A percentile compares a stretch with the other conserved stretches of the same genome.
phyloP scores from a whole-genome alignment of 2,888 invertebrate species.

The Drosophila recens region DNA sequence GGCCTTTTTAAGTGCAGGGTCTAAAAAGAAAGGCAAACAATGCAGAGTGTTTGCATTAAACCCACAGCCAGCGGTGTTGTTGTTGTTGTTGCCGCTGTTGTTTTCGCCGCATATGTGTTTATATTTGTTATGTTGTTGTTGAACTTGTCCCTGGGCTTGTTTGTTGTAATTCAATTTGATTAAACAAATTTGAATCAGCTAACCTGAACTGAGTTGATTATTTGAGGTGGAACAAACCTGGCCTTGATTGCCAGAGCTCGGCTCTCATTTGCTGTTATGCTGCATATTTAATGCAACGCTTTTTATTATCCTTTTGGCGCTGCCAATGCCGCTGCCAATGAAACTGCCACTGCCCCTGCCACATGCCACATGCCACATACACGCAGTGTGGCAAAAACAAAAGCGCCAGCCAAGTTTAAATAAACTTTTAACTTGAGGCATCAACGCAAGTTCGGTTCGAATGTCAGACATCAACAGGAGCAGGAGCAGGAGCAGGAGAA shows the following conservation, averaged over 20 bases:
- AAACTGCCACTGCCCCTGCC: background rate
- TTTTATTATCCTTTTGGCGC: constrained; percentile 66
- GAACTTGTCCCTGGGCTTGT: constrained; percentile 43
- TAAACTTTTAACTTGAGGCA: constrained; percentile 77
- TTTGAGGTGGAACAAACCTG: constrained; percentile 26
- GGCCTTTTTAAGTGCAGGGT: background rate
- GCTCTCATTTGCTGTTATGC: constrained; percentile 64
- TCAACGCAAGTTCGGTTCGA: constrained; percentile 72
- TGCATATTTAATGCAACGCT: constrained; percentile 77
- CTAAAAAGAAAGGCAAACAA: constrained; percentile 36
- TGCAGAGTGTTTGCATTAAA: constrained; percentile 51
- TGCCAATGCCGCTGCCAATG: background rate
- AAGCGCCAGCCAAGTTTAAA: constrained; percentile 70
- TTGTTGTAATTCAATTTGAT: constrained; percentile 78
- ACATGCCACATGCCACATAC: background rate
- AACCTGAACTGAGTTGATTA: constrained; percentile 48
- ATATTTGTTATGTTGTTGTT: background rate
- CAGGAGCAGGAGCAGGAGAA: constrained; percentile 24
- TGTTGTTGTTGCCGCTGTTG: constrained; percentile 34
- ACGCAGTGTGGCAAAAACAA: constrained; percentile 31
- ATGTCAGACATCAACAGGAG: constrained; percentile 68
- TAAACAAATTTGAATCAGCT: constrained; percentile 71
- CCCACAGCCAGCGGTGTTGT: constrained; percentile 43
- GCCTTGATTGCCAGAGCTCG: constrained; percentile 38
- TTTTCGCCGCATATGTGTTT: constrained; percentile 5